These are phyloP conservation scores for Eupithecia insigniata DNA, from an alignment of 2,888 invertebrate species.

Conservation along the genomic window DNA sequence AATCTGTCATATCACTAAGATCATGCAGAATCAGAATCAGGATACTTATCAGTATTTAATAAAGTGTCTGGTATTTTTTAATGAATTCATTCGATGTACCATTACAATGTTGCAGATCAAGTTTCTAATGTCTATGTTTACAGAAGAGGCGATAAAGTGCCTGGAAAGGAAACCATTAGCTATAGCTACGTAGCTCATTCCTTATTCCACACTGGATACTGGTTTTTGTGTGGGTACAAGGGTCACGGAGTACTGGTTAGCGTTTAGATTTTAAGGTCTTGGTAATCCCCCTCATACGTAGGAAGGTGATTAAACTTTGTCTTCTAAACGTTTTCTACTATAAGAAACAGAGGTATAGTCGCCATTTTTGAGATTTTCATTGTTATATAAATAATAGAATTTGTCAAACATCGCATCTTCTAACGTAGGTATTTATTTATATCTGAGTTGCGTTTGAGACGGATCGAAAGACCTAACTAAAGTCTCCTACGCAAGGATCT, in stretches of 20 bases:
- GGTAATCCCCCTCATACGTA: not conserved
- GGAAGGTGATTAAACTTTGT: not conserved
- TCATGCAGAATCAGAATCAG: too few relatives aligned
- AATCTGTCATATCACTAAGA: not conserved
- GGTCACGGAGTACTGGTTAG: not conserved
- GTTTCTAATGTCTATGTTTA: conserved; percentile 4
- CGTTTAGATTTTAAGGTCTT: not conserved
- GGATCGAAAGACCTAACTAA: not conserved
- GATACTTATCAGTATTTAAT: not conserved
- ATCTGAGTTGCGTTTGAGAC: too few relatives aligned
- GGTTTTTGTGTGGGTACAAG: not conserved
- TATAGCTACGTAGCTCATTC: not conserved
- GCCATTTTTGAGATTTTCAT: too few relatives aligned
- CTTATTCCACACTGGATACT: not conserved
- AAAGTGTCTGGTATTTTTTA: not conserved
- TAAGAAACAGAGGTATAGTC: too few relatives aligned
- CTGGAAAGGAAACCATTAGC: not conserved
- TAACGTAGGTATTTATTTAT: too few relatives aligned
- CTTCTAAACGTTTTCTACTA: not conserved
- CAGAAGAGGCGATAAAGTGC: not conserved
- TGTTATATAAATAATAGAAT: too few relatives aligned
- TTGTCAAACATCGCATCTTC: too few relatives aligned
- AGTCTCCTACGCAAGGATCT: not conserved
- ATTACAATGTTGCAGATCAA: conserved; percentile 19
- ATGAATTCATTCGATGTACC: not conserved